These are phyloP conservation scores for Chrysolina haemoptera DNA, from an alignment of 2,888 invertebrate genomes.

Conservation along the genomic window DNA sequence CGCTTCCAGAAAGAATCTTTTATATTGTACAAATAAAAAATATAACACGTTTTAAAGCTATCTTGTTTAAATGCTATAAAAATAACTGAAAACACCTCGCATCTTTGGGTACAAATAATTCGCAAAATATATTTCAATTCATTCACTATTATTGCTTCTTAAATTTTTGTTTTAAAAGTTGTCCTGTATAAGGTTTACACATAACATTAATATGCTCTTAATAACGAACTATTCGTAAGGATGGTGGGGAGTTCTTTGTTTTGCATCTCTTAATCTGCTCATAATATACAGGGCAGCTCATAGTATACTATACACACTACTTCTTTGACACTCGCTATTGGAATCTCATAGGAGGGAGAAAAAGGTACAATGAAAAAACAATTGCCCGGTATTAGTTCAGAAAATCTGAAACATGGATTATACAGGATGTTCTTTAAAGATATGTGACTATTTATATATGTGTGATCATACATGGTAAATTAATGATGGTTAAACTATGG, in stretches of 20 bases:
- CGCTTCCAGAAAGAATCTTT: conserved; percentile 28
- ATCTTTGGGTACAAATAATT: conserved; percentile 31
- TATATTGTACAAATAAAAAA: conserved; percentile 41
- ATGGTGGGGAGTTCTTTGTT: neutral
- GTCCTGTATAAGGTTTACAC: neutral
- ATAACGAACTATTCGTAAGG: neutral
- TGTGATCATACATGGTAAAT: too few relatives aligned
- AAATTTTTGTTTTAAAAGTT: conserved; percentile 22
- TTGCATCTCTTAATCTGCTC: neutral
- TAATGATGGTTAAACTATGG: too few relatives aligned
- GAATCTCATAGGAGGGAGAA: too few relatives aligned
- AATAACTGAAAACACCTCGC: conserved; percentile 37
- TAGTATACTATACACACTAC: too few relatives aligned
- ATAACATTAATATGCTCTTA: neutral
- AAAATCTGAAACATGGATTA: too few relatives aligned
- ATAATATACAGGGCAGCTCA: neutral
- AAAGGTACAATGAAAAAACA: too few relatives aligned
- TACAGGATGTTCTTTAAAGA: too few relatives aligned
- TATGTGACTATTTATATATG: too few relatives aligned
- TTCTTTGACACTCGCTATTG: too few relatives aligned
- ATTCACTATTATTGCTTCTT: conserved; percentile 28
- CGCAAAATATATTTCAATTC: conserved; percentile 32
- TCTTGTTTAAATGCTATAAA: conserved; percentile 39
- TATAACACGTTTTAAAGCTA: conserved; percentile 41
- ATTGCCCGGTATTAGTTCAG: too few relatives aligned